Evolutionary conservation across 2,888 invertebrate genomes (phyloP).

Genomic region (Lycia hirtaria): DNA sequence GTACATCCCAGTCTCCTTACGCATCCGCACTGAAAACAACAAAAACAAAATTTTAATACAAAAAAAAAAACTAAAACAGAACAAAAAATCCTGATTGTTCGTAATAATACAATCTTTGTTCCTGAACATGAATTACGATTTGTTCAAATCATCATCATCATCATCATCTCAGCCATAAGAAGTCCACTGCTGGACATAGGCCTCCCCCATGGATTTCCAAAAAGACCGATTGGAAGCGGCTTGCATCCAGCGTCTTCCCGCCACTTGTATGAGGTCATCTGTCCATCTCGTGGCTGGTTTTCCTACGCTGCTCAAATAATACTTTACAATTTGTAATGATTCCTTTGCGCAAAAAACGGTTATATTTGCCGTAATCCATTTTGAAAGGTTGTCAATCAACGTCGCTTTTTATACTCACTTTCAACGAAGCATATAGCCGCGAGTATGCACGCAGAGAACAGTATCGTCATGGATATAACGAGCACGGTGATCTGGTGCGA

Average conservation of each 20-base stretch:
- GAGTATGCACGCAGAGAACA: conserved; percentile 92
- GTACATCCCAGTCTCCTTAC: conserved; percentile 80
- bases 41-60: conserved; percentile 20
- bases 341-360: conserved; percentile 7
- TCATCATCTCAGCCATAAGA: too few relatives aligned
- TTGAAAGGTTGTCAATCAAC: conserved; percentile 22
- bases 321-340: conserved; percentile 8
- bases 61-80: conserved; percentile 3
- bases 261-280: too few relatives aligned
- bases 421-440: conserved; percentile 93
- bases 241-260: too few relatives aligned
- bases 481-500: conserved; percentile 92
- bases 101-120: conserved; percentile 8
- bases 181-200: too few relatives aligned
- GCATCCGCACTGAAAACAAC: conserved; percentile 80
- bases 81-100: background rate
- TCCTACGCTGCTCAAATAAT: too few relatives aligned
- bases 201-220: too few relatives aligned
- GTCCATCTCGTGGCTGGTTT: too few relatives aligned
- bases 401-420: conserved; percentile 86
- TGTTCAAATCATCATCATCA: too few relatives aligned
- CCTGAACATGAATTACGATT: conserved; percentile 19
- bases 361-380: background rate
- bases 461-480: conserved; percentile 92
- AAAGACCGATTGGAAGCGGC: too few relatives aligned